phyloP scores from a whole-genome alignment of 2,113 vertebrate species.

The Pituophis catenifer region DNA sequence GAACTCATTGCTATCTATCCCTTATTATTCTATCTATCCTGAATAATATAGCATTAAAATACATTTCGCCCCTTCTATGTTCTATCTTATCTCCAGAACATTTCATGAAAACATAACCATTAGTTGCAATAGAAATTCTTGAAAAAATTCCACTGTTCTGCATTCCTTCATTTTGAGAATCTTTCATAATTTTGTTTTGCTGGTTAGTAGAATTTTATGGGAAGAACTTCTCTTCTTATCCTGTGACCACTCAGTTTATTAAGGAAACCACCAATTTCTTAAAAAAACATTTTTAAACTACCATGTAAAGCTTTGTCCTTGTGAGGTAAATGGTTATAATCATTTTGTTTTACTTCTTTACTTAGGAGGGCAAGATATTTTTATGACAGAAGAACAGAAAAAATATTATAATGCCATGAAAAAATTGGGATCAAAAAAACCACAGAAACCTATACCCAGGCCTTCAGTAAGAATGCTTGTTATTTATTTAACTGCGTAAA shows the following conservation, averaged over 20 bases:
- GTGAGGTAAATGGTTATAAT: constrained; percentile 58
- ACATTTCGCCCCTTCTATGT: background rate
- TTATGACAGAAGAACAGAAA: constrained; percentile 84
- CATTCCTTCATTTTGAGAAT: background rate
- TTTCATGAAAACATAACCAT: background rate
- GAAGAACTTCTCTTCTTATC: background rate
- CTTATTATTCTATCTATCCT: background rate
- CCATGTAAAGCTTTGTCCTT: background rate
- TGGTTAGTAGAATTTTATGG: background rate
- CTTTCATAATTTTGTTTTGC: background rate
- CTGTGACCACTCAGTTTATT: background rate
- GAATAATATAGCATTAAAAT: background rate
- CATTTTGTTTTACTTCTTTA: constrained; percentile 70
- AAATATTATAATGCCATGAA: constrained; percentile 86
- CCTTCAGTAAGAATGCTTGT: constrained; percentile 66
- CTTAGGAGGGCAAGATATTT: constrained; percentile 84
- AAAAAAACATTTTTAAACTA: background rate
- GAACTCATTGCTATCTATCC: background rate
- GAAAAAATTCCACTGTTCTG: background rate
- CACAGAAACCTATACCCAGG: constrained; percentile 81
- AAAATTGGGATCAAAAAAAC: constrained; percentile 81
- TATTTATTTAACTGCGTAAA: background rate
- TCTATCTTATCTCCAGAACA: background rate
- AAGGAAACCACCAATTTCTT: background rate
- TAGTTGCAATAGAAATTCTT: background rate